Conservation (phyloP, 2,888 invertebrate genomes). For the Leptinotarsa peninsularis region DNA sequence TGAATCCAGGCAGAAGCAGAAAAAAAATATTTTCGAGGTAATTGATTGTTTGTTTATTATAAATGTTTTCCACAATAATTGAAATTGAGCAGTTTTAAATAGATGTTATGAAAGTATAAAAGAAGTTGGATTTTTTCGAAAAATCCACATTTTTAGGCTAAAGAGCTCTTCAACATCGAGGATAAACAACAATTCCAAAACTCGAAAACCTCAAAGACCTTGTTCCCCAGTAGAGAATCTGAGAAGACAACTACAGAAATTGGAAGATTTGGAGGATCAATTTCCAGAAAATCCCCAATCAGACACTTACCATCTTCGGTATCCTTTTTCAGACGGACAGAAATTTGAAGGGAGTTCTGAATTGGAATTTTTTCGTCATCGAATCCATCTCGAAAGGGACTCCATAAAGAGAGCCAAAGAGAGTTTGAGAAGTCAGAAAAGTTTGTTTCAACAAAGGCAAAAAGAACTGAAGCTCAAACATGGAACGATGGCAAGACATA, state of each 20-base stretch:
- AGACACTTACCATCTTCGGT: slow-evolving; percentile 83
- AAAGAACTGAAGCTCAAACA: slow-evolving; percentile 68
- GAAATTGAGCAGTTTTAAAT: neutral
- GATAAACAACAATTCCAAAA: slow-evolving; percentile 71
- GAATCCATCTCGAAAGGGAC: slow-evolving; percentile 83
- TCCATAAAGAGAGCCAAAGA: slow-evolving; percentile 87
- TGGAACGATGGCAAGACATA: slow-evolving; percentile 68
- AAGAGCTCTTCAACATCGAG: slow-evolving; percentile 70
- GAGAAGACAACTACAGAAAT: slow-evolving; percentile 82
- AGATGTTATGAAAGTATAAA: neutral
- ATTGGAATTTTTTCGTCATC: slow-evolving; percentile 85
- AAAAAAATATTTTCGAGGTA: slow-evolving; percentile 76
- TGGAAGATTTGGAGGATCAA: slow-evolving; percentile 86
- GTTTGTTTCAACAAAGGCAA: slow-evolving; percentile 75
- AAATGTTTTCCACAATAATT: neutral
- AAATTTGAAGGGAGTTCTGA: slow-evolving; percentile 73
- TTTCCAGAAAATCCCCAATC: slow-evolving; percentile 75
- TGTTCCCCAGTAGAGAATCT: slow-evolving; percentile 83
- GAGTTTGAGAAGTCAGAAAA: slow-evolving; percentile 76
- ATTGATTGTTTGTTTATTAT: neutral
- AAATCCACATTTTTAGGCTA: slow-evolving; percentile 63
- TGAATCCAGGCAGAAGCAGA: slow-evolving; percentile 70
- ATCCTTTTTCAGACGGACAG: slow-evolving; percentile 79
- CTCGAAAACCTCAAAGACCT: slow-evolving; percentile 70
- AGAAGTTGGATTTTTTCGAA: slow-evolving; percentile 13